These are phyloP conservation scores for Catagonus wagneri DNA, from an alignment of 2,113 vertebrate genomes.

Conservation along the genomic window DNA sequence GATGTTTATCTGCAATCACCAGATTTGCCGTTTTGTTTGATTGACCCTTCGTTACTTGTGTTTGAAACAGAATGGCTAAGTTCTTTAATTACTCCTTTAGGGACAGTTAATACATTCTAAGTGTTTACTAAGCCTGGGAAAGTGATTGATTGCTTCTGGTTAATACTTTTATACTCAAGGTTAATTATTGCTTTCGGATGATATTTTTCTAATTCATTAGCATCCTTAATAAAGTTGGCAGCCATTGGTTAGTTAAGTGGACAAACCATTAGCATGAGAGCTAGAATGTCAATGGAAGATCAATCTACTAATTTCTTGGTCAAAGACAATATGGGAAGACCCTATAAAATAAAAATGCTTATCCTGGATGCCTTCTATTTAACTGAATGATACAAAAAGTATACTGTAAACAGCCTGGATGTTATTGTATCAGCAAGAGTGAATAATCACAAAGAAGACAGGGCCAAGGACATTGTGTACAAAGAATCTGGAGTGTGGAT, in stretches of 20 bases:
- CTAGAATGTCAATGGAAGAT: neutral
- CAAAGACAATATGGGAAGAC: neutral
- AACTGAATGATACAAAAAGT: conserved; percentile 40
- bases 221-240: conserved; percentile 39
- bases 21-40: neutral
- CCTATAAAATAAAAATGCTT: conserved; percentile 57
- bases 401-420: neutral
- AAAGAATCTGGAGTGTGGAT: neutral
- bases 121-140: conserved; percentile 69
- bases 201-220: conserved; percentile 72
- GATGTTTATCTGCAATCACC: neutral
- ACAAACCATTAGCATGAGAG: conserved; percentile 38
- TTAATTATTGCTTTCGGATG: conserved; percentile 73
- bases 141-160: conserved; percentile 69
- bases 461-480: neutral
- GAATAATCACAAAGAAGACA: neutral
- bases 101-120: conserved; percentile 68
- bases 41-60: conserved; percentile 30
- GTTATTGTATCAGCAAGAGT: neutral
- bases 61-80: conserved; percentile 49
- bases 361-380: conserved; percentile 13
- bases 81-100: conserved; percentile 73
- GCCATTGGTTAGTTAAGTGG: conserved; percentile 38
- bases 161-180: conserved; percentile 72
- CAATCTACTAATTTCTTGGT: conserved; percentile 41